Evolutionary conservation across 2,113 vertebrate species (phyloP).

Genomic region (Amphiprion ocellaris): DNA sequence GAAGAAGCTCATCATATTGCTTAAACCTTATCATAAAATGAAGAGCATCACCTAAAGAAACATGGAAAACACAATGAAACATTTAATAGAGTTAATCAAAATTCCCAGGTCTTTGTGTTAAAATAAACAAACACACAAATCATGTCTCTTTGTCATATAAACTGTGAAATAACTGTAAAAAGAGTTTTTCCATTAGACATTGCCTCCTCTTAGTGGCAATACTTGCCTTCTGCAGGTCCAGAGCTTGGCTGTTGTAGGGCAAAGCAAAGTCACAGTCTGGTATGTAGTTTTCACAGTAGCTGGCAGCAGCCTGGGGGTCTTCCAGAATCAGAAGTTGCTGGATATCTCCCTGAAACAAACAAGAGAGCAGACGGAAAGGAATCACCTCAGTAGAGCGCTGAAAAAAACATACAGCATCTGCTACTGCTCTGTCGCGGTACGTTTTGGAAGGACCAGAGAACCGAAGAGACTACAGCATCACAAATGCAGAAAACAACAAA

Average conservation of each 20-base stretch:
- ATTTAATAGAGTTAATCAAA: background rate
- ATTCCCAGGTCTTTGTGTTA: background rate
- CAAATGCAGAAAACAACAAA: background rate
- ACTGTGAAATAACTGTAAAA: background rate
- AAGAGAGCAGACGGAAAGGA: conserved; percentile 25
- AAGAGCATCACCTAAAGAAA: background rate
- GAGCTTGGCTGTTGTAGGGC: conserved; percentile 72
- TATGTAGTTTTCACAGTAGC: conserved; percentile 88
- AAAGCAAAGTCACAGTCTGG: conserved; percentile 86
- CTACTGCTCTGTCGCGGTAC: background rate
- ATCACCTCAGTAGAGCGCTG: background rate
- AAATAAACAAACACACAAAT: background rate
- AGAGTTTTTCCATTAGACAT: background rate
- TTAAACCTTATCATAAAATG: background rate
- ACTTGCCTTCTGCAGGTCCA: conserved; percentile 79
- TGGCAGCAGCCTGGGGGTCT: conserved; percentile 86
- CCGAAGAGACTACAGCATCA: background rate
- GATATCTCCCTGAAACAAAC: conserved; percentile 87
- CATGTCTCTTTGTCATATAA: background rate
- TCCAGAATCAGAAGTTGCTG: conserved; percentile 90
- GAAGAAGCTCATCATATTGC: conserved; percentile 3
- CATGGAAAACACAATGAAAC: background rate
- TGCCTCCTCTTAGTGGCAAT: conserved; percentile 39
- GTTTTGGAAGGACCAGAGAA: background rate
- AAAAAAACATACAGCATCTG: conserved; percentile 11